phyloP scores from a whole-genome alignment of 2,888 invertebrate genomes.

The Neoascia interrupta region DNA sequence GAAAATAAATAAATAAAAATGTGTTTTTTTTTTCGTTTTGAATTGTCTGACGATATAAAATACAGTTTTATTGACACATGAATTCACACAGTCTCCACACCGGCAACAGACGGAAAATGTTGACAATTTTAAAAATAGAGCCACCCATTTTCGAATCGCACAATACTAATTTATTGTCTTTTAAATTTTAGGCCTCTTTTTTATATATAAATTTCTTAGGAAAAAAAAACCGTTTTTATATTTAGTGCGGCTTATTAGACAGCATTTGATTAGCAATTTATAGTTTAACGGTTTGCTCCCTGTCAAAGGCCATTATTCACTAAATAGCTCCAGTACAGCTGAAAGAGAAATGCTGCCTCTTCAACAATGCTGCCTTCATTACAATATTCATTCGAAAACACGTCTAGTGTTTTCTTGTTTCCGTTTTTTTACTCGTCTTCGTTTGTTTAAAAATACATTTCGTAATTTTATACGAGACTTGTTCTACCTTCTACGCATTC shows the following conservation, averaged over 20 bases:
- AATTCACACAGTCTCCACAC: constrained; percentile 9
- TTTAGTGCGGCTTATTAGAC: constrained; percentile 8
- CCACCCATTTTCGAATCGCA: background rate
- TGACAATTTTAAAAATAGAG: constrained; percentile 42
- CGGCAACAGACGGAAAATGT: constrained; percentile 18
- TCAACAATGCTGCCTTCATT: constrained; percentile 9
- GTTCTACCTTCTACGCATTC: constrained; percentile 53
- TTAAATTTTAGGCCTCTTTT: no score
- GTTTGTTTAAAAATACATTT: constrained; percentile 69
- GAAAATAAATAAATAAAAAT: constrained; percentile 33
- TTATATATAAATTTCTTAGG: no score
- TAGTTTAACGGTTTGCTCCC: constrained; percentile 20
- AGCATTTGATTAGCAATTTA: constrained; percentile 33
- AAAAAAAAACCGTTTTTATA: no score
- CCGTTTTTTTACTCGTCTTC: constrained; percentile 26
- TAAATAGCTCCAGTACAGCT: constrained; percentile 19
- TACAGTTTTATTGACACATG: constrained; percentile 41
- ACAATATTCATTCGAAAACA: constrained; percentile 11
- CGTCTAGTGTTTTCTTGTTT: constrained; percentile 27
- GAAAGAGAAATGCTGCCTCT: constrained; percentile 10
- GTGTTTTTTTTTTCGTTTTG: constrained; percentile 5
- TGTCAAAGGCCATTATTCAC: constrained; percentile 15
- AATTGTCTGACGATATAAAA: constrained; percentile 20
- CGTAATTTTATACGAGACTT: constrained; percentile 59
- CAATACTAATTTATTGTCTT: no score